Conservation (phyloP, 1,140 invertebrate genomes). For the Lucilia cuprina region DNA sequence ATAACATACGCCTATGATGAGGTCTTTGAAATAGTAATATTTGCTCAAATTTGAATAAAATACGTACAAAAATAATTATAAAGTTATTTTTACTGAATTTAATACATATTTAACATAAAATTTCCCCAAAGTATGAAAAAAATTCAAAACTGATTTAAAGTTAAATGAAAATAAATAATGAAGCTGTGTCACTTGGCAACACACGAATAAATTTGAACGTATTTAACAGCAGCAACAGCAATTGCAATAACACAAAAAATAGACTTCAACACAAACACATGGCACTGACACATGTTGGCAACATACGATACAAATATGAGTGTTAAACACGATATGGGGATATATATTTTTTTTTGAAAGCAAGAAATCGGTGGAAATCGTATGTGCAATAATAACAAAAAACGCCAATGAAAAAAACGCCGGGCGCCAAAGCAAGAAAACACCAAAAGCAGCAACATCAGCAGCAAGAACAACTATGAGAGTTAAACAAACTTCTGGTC, state of each 20-base stretch:
- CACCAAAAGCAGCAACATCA: not conserved
- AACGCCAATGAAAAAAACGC: not conserved
- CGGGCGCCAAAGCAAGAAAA: not conserved
- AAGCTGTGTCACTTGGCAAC: slow-evolving; percentile 16
- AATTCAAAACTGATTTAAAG: not conserved
- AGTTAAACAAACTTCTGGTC: not conserved
- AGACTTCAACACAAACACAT: not conserved
- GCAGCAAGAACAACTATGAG: not conserved
- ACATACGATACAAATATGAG: not conserved
- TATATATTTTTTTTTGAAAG: not conserved
- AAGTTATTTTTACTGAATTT: too few relatives aligned
- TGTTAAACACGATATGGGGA: not conserved
- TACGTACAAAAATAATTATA: too few relatives aligned
- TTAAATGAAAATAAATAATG: not conserved
- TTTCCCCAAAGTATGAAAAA: not conserved
- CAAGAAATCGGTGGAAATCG: not conserved
- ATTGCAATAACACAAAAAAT: not conserved
- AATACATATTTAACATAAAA: not conserved
- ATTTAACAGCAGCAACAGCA: not conserved
- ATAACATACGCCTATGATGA: too few relatives aligned
- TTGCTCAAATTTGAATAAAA: too few relatives aligned
- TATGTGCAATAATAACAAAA: not conserved
- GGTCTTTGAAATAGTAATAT: too few relatives aligned
- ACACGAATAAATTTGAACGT: not conserved
- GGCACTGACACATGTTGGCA: slow-evolving; percentile 7